phyloP scores from a whole-genome alignment of 2,797 vertebrate species.

The Pangasius sanitwongsei region DNA sequence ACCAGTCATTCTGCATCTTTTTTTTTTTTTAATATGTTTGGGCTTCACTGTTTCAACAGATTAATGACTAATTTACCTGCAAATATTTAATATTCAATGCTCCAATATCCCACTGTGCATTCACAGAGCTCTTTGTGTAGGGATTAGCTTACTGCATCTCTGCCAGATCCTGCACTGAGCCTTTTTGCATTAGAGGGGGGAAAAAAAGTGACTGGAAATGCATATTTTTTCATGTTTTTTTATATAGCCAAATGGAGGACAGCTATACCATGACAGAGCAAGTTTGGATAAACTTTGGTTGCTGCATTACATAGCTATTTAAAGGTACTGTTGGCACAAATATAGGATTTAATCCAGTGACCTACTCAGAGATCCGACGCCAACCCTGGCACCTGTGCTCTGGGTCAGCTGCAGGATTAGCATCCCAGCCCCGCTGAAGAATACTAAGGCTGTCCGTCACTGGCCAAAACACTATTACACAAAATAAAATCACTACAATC shows the following conservation, averaged over 20 bases:
- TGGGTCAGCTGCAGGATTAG: slow-evolving; percentile 77
- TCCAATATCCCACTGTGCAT: not conserved
- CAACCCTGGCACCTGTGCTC: slow-evolving; percentile 71
- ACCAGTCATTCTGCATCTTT: not conserved
- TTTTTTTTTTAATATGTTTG: not conserved
- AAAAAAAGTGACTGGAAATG: not conserved
- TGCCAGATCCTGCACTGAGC: not conserved
- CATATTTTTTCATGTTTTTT: slow-evolving; percentile 13
- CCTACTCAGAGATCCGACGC: slow-evolving; percentile 78
- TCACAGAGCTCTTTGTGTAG: slow-evolving; percentile 7
- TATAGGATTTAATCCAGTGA: slow-evolving; percentile 75
- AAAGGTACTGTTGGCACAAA: slow-evolving; percentile 15
- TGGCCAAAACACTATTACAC: not conserved
- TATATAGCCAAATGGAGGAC: slow-evolving; percentile 25
- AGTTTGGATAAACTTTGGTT: not conserved
- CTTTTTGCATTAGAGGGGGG: not conserved
- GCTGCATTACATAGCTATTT: slow-evolving; percentile 16
- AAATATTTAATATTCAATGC: not conserved
- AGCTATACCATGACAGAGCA: not conserved
- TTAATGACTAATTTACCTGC: not conserved
- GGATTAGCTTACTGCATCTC: not conserved
- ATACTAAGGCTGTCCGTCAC: not conserved
- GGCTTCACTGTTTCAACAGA: not conserved
- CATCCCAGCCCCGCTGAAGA: slow-evolving; percentile 54
- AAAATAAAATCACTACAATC: not conserved